These are phyloP conservation scores for Liposcelis brunnea DNA, from an alignment of 2,888 invertebrate genomes.

Conservation along the genomic window DNA sequence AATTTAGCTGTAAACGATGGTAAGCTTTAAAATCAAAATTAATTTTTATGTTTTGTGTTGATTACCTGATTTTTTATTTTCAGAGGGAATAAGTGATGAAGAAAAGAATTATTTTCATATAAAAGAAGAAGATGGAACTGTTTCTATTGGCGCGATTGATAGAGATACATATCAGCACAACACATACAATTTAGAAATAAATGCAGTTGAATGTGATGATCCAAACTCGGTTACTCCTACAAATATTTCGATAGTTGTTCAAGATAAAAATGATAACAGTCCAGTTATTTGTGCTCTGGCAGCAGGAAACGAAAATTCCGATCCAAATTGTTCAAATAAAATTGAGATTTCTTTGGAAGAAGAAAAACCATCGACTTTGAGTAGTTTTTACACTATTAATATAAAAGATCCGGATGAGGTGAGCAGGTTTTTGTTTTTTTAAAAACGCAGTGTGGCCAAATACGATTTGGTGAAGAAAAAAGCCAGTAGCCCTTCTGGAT, in stretches of 20 bases:
- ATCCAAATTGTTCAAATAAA: conserved; percentile 11
- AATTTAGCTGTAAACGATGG: conserved; percentile 26
- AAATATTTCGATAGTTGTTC: conserved; percentile 25
- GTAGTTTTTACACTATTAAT: conserved; percentile 29
- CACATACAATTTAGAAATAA: conserved; percentile 21
- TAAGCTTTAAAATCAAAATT: conserved; percentile 8
- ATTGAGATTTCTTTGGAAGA: not conserved
- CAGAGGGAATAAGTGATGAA: not conserved
- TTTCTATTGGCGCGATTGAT: conserved; percentile 11
- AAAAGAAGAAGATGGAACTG: not conserved
- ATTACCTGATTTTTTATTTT: no score
- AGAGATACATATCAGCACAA: not conserved
- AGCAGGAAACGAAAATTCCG: conserved; percentile 22
- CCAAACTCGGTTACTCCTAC: conserved; percentile 22
- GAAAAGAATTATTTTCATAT: not conserved
- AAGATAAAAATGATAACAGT: conserved; percentile 46
- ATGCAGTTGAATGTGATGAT: conserved; percentile 29
- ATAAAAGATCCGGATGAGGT: conserved; percentile 27
- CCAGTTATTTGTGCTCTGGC: conserved; percentile 25
- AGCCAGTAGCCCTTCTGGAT: no score
- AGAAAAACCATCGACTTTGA: conserved; percentile 25
- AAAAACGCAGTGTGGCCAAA: no score
- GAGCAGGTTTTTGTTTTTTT: no score
- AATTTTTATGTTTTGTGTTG: not conserved
- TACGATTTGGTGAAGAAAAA: no score